These are phyloP conservation scores for Drosophila leonis DNA, from an alignment of 2,888 invertebrate genomes.

Conservation along the genomic window DNA sequence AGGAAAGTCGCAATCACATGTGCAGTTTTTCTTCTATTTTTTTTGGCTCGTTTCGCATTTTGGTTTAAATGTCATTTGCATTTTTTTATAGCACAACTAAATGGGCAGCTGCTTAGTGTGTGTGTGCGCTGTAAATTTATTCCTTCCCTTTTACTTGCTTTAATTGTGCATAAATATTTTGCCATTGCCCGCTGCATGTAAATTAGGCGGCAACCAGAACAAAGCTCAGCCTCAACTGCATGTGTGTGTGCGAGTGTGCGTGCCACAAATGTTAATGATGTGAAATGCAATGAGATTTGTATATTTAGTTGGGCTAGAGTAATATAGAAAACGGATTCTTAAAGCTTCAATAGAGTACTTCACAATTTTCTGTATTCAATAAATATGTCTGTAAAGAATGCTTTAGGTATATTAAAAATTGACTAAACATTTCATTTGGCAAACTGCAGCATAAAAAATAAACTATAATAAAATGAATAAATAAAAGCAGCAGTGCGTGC, in stretches of 20 bases:
- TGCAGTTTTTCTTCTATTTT: slow-evolving; percentile 30
- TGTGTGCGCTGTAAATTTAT: slow-evolving; percentile 61
- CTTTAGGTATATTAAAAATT: not conserved
- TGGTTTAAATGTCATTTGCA: slow-evolving; percentile 75
- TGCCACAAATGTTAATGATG: slow-evolving; percentile 43
- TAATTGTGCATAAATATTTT: slow-evolving; percentile 82
- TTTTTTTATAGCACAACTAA: slow-evolving; percentile 52
- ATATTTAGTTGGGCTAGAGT: slow-evolving; percentile 16
- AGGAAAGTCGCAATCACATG: slow-evolving; percentile 38
- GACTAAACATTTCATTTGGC: not conserved
- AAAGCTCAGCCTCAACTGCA: slow-evolving; percentile 25
- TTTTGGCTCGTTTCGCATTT: slow-evolving; percentile 42
- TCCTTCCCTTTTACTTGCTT: slow-evolving; percentile 76
- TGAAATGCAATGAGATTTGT: slow-evolving; percentile 43
- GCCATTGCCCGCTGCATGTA: slow-evolving; percentile 70
- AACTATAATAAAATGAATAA: not conserved
- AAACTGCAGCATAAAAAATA: not conserved
- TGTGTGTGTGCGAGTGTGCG: slow-evolving; percentile 18
- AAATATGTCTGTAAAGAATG: not conserved
- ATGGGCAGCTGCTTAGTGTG: slow-evolving; percentile 59
- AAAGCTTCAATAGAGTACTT: no score
- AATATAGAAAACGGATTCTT: not conserved
- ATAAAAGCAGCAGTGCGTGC: not conserved
- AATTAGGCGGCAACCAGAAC: slow-evolving; percentile 55
- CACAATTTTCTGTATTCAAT: not conserved